Conservation (phyloP, 2,888 invertebrate species). For the Acleris cristana region DNA sequence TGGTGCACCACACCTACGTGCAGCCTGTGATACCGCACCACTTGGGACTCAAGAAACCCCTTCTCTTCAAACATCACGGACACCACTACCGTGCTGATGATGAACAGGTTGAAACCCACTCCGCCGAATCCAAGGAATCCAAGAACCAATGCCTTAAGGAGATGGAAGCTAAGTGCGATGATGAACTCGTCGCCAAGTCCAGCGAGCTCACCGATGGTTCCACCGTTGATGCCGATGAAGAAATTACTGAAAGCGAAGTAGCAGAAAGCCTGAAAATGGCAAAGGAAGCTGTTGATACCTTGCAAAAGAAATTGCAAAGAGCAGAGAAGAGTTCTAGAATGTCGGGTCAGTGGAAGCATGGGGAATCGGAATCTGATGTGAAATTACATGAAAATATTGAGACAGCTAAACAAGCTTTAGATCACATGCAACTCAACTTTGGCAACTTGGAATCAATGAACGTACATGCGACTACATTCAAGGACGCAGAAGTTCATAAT, state of each 20-base stretch:
- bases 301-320: constrained; percentile 63
- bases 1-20: constrained; percentile 27
- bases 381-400: constrained; percentile 67
- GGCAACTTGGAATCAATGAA: constrained; percentile 59
- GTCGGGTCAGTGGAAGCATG: constrained; percentile 46
- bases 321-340: constrained; percentile 53
- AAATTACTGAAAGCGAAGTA: constrained; percentile 59
- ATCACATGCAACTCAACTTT: constrained; percentile 63
- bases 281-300: constrained; percentile 70
- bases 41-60: constrained; percentile 59
- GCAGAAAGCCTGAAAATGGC: constrained; percentile 69
- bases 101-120: constrained; percentile 60
- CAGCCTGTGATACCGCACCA: constrained; percentile 41
- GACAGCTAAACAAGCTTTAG: constrained; percentile 62
- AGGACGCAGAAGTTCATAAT: constrained; percentile 50
- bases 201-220: constrained; percentile 48
- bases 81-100: constrained; percentile 66
- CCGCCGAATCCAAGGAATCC: constrained; percentile 48
- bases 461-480: constrained; percentile 49
- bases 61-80: constrained; percentile 65
- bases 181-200: constrained; percentile 52
- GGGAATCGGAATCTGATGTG: constrained; percentile 50
- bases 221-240: constrained; percentile 43
- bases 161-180: constrained; percentile 70
- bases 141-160: constrained; percentile 59